Evolutionary conservation across 2,797 vertebrate genomes (phyloP), one percentile per base, ranked within the genome.

Genomic region (Rhadinocentrus ornatus): DNA sequence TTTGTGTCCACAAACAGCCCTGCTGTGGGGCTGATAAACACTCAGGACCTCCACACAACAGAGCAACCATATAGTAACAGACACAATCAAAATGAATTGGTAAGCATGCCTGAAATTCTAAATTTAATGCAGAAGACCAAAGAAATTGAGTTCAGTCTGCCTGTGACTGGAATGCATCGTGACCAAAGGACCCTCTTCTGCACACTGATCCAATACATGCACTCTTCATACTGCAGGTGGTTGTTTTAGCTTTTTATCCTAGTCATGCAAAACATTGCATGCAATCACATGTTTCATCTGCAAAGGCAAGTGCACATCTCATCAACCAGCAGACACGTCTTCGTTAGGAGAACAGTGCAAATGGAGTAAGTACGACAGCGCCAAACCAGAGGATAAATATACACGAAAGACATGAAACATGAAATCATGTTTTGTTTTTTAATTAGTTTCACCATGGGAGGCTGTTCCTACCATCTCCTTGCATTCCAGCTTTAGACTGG

Each of bases 11-110:
- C 27, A 60, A 53, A 15, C 3, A 3, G 29, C 35, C 59, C 71
- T 32, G 48, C 62, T 69, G 69, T 53, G 63, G n/a, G 41, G 35
- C 66, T 57, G 31, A 55, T 71, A 46, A 44, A 8, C 50, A 18
- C 27, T 10, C 55, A 34, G 46, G 53, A 65, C 66, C 29, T 20
- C 34, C 58, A 68, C 39, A 66, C 56, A 63, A 61, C 18, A 78
- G 53, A 71, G 18, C 46, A 75, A 71, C 27, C 13, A 15, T 27
- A 27, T 27, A 13, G 11, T 7, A 3, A 27, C 27, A 31, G 6
- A 55, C 27, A 55, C 6, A 5, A 46, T 35, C 12, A 31, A 53
- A 61, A 61, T 31, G 57, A 53, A 61, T 35, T 11, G 11, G 24
- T 52, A 22, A 32, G n/a, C 35, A 44, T 20, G 11, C 20, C 15